Percentiles rank a stretch among this genome's conserved stretches.
Conservation (phyloP, 2,113 vertebrate genomes). For the Dipodomys merriami region DNA sequence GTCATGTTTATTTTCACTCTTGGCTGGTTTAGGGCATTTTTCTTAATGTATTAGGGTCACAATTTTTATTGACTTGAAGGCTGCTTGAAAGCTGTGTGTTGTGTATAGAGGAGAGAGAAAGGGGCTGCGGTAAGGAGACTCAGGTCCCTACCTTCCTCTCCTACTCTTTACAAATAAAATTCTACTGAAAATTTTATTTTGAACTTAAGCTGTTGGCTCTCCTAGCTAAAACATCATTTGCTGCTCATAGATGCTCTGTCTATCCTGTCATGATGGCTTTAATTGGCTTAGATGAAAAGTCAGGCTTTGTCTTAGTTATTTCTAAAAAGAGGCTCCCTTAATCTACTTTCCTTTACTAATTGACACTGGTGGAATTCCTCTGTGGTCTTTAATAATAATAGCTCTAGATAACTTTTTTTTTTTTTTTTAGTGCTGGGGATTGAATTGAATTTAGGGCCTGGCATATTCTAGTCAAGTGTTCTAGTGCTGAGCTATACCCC, state of each 20-base stretch:
- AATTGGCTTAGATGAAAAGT: conserved; percentile 54
- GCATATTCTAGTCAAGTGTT: too few species aligned
- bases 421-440: too few species aligned
- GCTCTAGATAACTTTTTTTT: too few species aligned
- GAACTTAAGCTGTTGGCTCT: conserved; percentile 21
- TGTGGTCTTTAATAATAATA: background rate
- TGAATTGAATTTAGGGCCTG: too few species aligned
- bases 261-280: background rate
- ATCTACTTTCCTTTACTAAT: background rate
- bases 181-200: conserved; percentile 52
- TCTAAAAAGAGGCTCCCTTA: background rate
- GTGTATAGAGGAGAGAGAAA: background rate
- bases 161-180: background rate
- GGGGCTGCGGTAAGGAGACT: background rate
- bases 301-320: background rate
- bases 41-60: conserved; percentile 79
- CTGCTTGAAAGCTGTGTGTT: conserved; percentile 35
- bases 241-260: background rate
- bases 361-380: background rate
- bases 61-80: conserved; percentile 71
- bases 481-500: too few species aligned
- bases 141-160: background rate
- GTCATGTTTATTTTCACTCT: conserved; percentile 78
- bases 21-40: conserved; percentile 73
- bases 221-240: conserved; percentile 29